Conservation (phyloP, 2,797 vertebrate species). For the Oreochromis grahami region DNA sequence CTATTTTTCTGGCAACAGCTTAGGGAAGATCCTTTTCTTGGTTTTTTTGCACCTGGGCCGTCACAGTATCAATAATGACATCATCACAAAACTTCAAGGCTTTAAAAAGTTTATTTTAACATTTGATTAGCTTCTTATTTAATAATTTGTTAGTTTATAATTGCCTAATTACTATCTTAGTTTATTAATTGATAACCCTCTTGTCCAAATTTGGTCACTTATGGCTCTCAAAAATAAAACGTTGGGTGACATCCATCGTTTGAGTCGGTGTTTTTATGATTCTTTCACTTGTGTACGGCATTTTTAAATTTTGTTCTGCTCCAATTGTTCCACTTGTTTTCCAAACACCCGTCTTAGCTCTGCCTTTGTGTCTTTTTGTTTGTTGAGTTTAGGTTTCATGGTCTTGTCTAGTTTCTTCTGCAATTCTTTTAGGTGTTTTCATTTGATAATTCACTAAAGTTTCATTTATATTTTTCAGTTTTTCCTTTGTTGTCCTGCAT, state of each 20-base stretch:
- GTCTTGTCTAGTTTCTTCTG: neutral
- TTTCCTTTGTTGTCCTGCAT: neutral
- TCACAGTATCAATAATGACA: neutral
- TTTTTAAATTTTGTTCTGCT: neutral
- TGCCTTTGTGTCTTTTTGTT: neutral
- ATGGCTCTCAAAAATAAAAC: neutral
- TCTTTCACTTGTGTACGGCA: neutral
- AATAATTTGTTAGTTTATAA: neutral
- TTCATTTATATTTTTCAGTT: neutral
- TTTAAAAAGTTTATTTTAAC: neutral
- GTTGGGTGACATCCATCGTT: neutral
- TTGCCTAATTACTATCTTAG: neutral
- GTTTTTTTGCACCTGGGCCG: neutral
- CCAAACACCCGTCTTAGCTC: neutral
- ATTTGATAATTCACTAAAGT: neutral
- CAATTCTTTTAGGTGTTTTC: neutral
- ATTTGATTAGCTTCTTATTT: neutral
- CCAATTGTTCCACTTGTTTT: neutral
- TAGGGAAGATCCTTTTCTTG: neutral
- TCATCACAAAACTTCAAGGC: neutral
- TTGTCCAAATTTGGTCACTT: neutral
- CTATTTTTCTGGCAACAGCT: neutral
- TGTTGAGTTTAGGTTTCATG: neutral
- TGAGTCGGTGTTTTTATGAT: rapidly evolving
- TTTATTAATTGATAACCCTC: neutral